Percentiles rank a stretch among this genome's conserved stretches.
phyloP scores from a whole-genome alignment of 2,797 vertebrate species.

The Centropyge bicolor region DNA sequence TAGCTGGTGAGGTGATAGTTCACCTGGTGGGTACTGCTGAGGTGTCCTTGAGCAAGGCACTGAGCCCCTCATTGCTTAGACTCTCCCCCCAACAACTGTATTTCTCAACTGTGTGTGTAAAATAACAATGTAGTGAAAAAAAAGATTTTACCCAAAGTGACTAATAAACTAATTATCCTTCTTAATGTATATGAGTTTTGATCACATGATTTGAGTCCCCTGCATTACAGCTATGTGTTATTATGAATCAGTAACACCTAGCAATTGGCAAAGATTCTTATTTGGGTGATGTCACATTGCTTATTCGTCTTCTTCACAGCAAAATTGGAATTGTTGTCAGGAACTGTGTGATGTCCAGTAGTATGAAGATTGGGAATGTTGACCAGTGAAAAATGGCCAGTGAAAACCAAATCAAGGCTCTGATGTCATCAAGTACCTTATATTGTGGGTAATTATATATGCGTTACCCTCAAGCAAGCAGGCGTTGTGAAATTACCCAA shows the following conservation, averaged over 20 bases:
- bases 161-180: too few species aligned
- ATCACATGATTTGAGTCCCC: neutral
- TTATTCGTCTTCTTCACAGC: neutral
- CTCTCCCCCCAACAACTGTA: too few species aligned
- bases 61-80: too few species aligned
- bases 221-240: neutral
- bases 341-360: neutral
- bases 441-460: neutral
- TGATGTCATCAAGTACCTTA: neutral
- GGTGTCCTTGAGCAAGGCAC: too few species aligned
- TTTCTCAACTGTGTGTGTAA: too few species aligned
- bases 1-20: too few species aligned
- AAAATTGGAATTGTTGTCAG: neutral
- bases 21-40: too few species aligned
- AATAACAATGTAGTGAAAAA: too few species aligned
- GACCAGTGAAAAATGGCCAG: too few species aligned
- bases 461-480: neutral
- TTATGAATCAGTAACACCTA: neutral
- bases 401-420: neutral
- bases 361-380: neutral
- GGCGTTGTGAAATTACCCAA: conserved; percentile 6
- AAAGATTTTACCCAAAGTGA: too few species aligned
- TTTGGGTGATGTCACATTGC: neutral
- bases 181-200: neutral
- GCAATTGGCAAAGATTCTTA: neutral